phyloP scores from a whole-genome alignment of 2,113 vertebrate species.

The Microcebus lehilahytsara region DNA sequence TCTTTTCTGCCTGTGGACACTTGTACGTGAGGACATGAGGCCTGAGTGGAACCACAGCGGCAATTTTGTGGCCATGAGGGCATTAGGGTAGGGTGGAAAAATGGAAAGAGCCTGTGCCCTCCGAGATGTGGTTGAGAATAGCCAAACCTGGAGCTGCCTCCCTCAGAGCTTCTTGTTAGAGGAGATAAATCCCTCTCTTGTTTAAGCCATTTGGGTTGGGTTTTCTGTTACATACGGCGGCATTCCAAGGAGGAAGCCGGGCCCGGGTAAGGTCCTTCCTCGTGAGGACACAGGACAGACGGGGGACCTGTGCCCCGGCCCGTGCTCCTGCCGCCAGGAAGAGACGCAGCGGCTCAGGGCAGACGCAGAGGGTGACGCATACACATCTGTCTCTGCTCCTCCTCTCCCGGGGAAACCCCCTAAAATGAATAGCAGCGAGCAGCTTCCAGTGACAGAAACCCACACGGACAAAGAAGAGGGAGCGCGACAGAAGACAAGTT shows the following conservation, averaged over 20 bases:
- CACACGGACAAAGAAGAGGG: background rate
- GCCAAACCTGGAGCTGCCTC: background rate
- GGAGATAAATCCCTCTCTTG: background rate
- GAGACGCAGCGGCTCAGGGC: background rate
- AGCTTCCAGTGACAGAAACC: background rate
- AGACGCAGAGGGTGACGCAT: background rate
- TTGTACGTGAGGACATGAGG: background rate
- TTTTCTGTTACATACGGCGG: background rate
- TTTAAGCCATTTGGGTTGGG: background rate
- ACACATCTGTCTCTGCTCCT: background rate
- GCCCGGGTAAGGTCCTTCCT: background rate
- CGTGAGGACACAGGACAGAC: background rate
- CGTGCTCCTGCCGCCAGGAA: background rate
- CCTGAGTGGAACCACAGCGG: background rate
- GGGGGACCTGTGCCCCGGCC: background rate
- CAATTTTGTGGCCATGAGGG: background rate
- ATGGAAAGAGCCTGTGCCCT: background rate
- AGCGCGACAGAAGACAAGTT: background rate
- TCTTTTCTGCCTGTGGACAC: background rate
- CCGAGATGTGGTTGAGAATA: background rate
- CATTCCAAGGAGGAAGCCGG: background rate
- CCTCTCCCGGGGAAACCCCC: background rate
- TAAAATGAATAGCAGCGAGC: background rate
- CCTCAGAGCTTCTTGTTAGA: background rate
- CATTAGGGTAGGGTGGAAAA: fast-evolving